phyloP scores from a whole-genome alignment of 2,888 invertebrate genomes.

The Drosophila barbarae region DNA sequence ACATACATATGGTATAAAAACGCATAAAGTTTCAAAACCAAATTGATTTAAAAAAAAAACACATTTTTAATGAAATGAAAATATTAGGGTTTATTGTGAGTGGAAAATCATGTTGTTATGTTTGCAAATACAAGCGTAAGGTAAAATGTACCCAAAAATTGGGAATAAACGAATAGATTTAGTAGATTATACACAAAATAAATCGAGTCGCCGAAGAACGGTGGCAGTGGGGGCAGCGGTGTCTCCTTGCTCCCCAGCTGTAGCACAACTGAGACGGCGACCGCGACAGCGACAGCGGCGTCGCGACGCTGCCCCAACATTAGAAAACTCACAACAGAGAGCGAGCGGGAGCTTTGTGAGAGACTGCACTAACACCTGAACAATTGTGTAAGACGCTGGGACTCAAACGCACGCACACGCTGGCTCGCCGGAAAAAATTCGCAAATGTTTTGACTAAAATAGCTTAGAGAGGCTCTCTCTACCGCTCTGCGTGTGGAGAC shows the following conservation, averaged over 20 bases:
- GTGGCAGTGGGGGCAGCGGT: constrained; percentile 5
- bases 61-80: too few relatives aligned
- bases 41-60: too few relatives aligned
- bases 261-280: constrained; percentile 6
- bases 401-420: constrained; percentile 36
- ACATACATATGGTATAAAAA: too few relatives aligned
- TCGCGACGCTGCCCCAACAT: constrained; percentile 34
- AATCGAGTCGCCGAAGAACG: constrained; percentile 11
- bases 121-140: too few relatives aligned
- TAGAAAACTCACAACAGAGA: constrained; percentile 47
- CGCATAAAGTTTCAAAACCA: too few relatives aligned
- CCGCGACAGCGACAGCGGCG: constrained; percentile 10
- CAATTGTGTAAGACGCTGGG: constrained; percentile 34
- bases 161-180: background rate
- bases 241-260: constrained; percentile 9
- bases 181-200: constrained; percentile 34
- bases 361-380: constrained; percentile 61
- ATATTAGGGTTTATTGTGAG: too few relatives aligned
- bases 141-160: background rate
- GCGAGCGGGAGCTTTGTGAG: constrained; percentile 39
- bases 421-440: constrained; percentile 57
- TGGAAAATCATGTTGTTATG: too few relatives aligned
- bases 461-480: constrained; percentile 60
- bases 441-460: constrained; percentile 74
- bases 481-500: constrained; percentile 1